Evolutionary conservation across 2,888 invertebrate genomes (phyloP).

Genomic region (Atethmia centrago): DNA sequence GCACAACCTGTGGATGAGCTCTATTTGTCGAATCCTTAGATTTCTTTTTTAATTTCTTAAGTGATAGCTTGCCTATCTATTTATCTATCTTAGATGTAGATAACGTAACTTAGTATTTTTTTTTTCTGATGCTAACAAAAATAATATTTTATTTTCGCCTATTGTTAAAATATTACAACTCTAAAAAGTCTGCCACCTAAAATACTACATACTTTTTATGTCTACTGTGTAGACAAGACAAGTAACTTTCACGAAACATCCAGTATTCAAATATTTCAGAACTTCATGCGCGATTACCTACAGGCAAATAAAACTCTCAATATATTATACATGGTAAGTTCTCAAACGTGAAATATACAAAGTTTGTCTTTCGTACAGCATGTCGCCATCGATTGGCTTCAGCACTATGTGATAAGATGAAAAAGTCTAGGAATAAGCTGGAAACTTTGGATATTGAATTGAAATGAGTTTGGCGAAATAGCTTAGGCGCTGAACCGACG

Average conservation of each 20-base stretch:
- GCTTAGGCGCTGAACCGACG: constrained; percentile 57
- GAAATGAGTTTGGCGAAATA: constrained; percentile 67
- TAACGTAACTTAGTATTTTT: background rate
- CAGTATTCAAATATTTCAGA: constrained; percentile 39
- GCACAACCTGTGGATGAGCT: constrained; percentile 60
- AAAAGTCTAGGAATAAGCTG: constrained; percentile 63
- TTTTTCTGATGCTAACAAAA: background rate
- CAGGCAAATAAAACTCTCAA: constrained; percentile 40
- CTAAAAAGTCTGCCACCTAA: constrained; percentile 16
- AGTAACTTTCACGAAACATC: constrained; percentile 35
- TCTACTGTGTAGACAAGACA: constrained; percentile 5
- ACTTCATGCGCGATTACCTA: constrained; percentile 25
- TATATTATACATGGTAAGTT: constrained; percentile 32
- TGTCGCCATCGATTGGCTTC: constrained; percentile 53
- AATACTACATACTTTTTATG: constrained; percentile 16
- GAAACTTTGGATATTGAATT: constrained; percentile 67
- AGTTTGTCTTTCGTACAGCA: constrained; percentile 50
- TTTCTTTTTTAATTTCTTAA: constrained; percentile 16
- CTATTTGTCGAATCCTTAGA: constrained; percentile 18
- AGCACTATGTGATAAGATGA: constrained; percentile 64
- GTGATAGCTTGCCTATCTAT: background rate
- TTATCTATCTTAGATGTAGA: background rate
- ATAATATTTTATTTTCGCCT: constrained; percentile 7
- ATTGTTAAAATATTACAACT: constrained; percentile 12
- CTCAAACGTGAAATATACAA: constrained; percentile 53